Base-by-base conservation (phyloP, 2,888 invertebrate genomes). In the Melinaea menophilus region DNA sequence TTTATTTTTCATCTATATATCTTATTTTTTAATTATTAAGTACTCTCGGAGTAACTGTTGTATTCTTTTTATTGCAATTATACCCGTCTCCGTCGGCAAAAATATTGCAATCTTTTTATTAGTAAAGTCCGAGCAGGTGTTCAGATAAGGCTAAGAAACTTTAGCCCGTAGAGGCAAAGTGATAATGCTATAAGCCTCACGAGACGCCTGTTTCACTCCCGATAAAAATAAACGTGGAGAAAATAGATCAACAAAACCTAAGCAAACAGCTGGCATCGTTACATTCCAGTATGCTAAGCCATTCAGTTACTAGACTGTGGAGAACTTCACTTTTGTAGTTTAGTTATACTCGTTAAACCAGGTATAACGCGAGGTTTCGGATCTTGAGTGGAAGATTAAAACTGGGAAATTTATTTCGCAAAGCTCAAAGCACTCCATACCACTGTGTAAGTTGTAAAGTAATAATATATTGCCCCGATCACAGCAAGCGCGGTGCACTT, bases 211-310 rank as follows among this genome's bases (percentile, higher is more conserved):
- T 69, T 64, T 57, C 55, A 63, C 62, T 68, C 64, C 65, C 48
- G 59, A 55, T 63, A 67, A 74, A 75, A 79, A 77, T 72, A 75
- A 79, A 78, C 68, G 62, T 60, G 59, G 75, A 71, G 74, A 79
- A 80, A 80, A 83, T 79, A 75, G 77, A 82, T 65, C 64, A 79
- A 73, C 66, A 78, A 80, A 79, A 78, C 71, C 69, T 67, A 73
- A 68, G 69, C 64, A 55, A 72, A 75, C 85, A 85, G 80, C 84
- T 85, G 85, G 81, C 78, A 68, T 73, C 73, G 75, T 74, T 79
- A 79, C 75, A 79, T 78, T 81, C 78, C 78, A 77, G 79, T 79
- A 80, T 77, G 79, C 79, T 77, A 79, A 75, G 77, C 77, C 78
- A 79, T 79, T 76, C 75, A 73, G 72, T 64, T 59, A 58, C 58